Conservation (phyloP, 2,797 vertebrate genomes). For the Enteromius mattozi region DNA sequence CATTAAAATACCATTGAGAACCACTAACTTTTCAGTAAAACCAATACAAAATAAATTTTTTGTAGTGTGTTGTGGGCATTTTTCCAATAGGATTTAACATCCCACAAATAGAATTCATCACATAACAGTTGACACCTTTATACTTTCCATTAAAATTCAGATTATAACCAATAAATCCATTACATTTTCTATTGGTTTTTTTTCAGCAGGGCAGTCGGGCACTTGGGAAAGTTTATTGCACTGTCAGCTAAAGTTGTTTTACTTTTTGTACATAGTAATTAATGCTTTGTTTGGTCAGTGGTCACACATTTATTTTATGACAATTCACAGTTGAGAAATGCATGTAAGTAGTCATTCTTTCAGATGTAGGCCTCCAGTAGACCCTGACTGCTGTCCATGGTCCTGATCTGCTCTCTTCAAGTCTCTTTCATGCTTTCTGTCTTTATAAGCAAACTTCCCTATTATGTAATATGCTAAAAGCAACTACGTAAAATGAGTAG, state of each 20-base stretch:
- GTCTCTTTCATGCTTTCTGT: background rate
- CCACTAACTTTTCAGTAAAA: too few species aligned
- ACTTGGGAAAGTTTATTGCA: background rate
- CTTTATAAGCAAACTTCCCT: background rate
- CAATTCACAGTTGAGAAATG: background rate
- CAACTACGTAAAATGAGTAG: background rate
- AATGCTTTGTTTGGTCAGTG: background rate
- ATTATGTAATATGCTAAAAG: background rate
- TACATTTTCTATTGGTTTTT: too few species aligned
- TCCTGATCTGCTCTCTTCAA: conserved; percentile 14
- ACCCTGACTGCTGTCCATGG: conserved; percentile 55
- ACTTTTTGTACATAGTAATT: background rate
- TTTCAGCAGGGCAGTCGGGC: background rate
- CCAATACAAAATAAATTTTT: too few species aligned
- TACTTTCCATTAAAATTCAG: too few species aligned
- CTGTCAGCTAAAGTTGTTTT: background rate
- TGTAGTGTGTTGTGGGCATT: too few species aligned
- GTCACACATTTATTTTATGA: background rate
- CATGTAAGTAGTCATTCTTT: background rate
- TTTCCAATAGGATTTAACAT: too few species aligned
- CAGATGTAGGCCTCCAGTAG: background rate
- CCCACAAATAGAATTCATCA: too few species aligned
- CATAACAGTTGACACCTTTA: too few species aligned
- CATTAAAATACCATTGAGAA: too few species aligned
- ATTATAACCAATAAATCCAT: too few species aligned